phyloP scores from a whole-genome alignment of 2,888 invertebrate species.

The Latrodectus elegans region DNA sequence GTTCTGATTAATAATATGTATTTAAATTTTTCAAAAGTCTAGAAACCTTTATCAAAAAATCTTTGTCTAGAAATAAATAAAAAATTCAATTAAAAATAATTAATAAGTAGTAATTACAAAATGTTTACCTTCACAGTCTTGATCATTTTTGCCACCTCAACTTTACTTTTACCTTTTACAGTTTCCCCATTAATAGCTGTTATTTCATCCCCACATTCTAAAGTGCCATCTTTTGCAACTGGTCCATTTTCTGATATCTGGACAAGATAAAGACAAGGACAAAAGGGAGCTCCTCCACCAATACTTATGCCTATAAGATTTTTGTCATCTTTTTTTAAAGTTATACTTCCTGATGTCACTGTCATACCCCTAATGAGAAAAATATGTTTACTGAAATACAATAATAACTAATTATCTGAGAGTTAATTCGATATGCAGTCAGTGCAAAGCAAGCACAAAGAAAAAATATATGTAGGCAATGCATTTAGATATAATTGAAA shows the following conservation, averaged over 20 bases:
- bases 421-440: background rate
- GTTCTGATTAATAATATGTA: too few species aligned
- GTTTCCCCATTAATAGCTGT: slow-evolving; percentile 93
- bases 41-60: too few species aligned
- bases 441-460: background rate
- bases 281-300: slow-evolving; percentile 94
- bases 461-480: background rate
- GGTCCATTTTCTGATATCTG: slow-evolving; percentile 99
- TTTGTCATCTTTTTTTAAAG: slow-evolving; percentile 91
- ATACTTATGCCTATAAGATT: slow-evolving; percentile 97
- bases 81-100: background rate
- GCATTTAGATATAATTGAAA: background rate
- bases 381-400: background rate
- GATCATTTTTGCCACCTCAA: slow-evolving; percentile 99
- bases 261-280: slow-evolving; percentile 98
- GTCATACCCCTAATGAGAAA: slow-evolving; percentile 93
- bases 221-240: slow-evolving; percentile 91
- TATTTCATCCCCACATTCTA: slow-evolving; percentile 97
- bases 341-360: slow-evolving; percentile 93
- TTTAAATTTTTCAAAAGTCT: too few species aligned
- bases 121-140: slow-evolving; percentile 86
- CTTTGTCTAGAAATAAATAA: background rate
- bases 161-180: slow-evolving; percentile 86
- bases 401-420: too few species aligned
- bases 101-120: too few species aligned